phyloP scores from a whole-genome alignment of 2,888 invertebrate genomes.

The Norana najaformis region DNA sequence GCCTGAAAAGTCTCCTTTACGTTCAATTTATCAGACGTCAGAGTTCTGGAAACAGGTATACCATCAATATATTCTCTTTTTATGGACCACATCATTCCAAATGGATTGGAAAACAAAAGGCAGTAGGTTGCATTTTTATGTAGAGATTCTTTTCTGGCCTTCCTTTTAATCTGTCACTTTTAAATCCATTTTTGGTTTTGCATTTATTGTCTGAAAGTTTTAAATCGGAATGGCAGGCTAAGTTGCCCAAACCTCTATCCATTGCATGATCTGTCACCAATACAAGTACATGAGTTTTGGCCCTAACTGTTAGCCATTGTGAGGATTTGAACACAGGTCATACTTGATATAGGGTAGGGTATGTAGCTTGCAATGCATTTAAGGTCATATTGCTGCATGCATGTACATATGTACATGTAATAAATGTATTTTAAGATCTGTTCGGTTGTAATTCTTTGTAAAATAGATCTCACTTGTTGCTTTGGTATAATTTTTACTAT shows the following conservation, averaged over 20 bases:
- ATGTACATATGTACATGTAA: background rate
- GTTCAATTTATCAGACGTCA: slow-evolving; percentile 55
- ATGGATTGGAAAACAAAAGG: background rate
- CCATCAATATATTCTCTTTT: background rate
- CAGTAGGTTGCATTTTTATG: background rate
- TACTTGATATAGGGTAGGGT: too few species aligned
- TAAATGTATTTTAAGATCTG: background rate
- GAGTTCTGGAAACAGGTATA: slow-evolving; percentile 58
- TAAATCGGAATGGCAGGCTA: too few species aligned
- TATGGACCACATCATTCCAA: background rate
- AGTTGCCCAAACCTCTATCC: too few species aligned
- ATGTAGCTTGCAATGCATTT: too few species aligned
- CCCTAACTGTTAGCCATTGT: too few species aligned
- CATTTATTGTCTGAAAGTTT: too few species aligned
- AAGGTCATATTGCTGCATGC: background rate
- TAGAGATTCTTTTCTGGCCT: too few species aligned
- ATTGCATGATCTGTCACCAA: too few species aligned
- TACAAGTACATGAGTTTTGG: too few species aligned
- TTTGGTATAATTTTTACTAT: background rate
- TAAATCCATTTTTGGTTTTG: too few species aligned
- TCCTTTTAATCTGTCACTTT: too few species aligned
- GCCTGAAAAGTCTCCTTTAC: slow-evolving; percentile 49
- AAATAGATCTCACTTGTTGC: background rate
- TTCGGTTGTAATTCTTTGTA: background rate
- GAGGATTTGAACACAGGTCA: too few species aligned